phyloP scores from a whole-genome alignment of 2,797 vertebrate species.

The Decapterus maruadsi region DNA sequence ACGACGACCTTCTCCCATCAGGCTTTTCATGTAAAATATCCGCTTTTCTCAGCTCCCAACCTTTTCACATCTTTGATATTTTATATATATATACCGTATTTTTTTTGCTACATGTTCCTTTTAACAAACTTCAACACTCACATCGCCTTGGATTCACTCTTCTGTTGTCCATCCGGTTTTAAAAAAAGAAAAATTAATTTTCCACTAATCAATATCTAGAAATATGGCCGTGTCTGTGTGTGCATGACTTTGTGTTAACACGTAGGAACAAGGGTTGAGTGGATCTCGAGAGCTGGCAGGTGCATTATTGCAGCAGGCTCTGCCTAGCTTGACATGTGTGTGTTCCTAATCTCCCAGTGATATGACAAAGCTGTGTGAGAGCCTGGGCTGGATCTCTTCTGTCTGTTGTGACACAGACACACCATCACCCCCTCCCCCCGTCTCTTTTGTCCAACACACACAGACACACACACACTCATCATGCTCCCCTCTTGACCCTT shows the following conservation, averaged over 20 bases:
- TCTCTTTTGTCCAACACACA: constrained; percentile 56
- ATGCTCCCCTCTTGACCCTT: constrained; percentile 71
- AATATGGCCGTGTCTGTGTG: constrained; percentile 14
- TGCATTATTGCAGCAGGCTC: constrained; percentile 83
- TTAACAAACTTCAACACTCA: constrained; percentile 10
- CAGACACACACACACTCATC: constrained; percentile 49
- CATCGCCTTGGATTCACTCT: constrained; percentile 8
- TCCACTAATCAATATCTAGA: constrained; percentile 33
- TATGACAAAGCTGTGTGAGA: constrained; percentile 85
- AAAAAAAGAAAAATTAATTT: constrained; percentile 3
- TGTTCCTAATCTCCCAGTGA: constrained; percentile 84
- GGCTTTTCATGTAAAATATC: constrained; percentile 72
- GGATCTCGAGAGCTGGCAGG: constrained; percentile 82
- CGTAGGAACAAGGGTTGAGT: constrained; percentile 68
- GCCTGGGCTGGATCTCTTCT: constrained; percentile 69
- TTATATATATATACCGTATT: not conserved
- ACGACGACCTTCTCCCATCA: constrained; percentile 65
- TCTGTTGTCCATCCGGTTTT: not conserved
- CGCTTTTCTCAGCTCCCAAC: constrained; percentile 56
- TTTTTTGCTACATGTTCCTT: not conserved
- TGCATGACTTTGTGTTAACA: constrained; percentile 44
- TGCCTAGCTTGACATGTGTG: constrained; percentile 81
- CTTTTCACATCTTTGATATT: constrained; percentile 62
- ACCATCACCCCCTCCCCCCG: constrained; percentile 37
- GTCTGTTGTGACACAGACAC: constrained; percentile 72